phyloP scores from a whole-genome alignment of 2,888 invertebrate species.

The Iphiclides podalirius region DNA sequence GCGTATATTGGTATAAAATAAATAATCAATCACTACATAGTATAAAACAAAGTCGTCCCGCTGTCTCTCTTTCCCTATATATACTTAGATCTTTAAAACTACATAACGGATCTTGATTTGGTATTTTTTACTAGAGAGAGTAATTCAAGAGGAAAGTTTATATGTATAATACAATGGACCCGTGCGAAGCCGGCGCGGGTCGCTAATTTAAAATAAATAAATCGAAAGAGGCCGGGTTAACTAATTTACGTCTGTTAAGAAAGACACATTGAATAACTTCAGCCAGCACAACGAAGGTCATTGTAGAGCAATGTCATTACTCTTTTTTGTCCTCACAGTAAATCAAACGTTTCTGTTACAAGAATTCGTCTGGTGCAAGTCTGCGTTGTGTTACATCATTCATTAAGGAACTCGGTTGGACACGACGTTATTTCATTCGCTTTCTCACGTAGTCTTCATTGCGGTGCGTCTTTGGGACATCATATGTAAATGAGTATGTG shows the following conservation, averaged over 20 bases:
- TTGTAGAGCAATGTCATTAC: conserved; percentile 21
- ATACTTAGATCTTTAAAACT: too few relatives aligned
- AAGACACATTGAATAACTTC: conserved; percentile 2
- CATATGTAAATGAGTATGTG: conserved; percentile 36
- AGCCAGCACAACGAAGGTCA: conserved; percentile 15
- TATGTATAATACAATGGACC: too few relatives aligned
- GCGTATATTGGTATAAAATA: too few relatives aligned
- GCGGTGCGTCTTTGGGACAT: conserved; percentile 35
- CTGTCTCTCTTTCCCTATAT: too few relatives aligned
- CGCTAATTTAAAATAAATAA: too few relatives aligned
- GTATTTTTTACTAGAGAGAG: too few relatives aligned
- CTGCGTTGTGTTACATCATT: conserved; percentile 65
- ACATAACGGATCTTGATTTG: too few relatives aligned
- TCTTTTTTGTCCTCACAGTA: conserved; percentile 21
- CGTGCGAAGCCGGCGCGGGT: too few relatives aligned
- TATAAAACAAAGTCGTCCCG: too few relatives aligned
- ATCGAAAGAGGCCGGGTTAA: too few relatives aligned
- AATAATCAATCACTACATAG: too few relatives aligned
- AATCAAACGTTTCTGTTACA: conserved; percentile 29
- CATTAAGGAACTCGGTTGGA: conserved; percentile 31
- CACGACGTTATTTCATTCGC: conserved; percentile 24
- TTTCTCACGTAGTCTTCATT: conserved; percentile 43
- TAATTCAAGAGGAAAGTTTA: too few relatives aligned
- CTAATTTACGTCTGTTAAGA: not conserved
- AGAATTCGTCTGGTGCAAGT: conserved; percentile 65